These are phyloP conservation scores for Quiscalus mexicanus DNA, from an alignment of 2,113 vertebrate genomes.

Conservation along the genomic window DNA sequence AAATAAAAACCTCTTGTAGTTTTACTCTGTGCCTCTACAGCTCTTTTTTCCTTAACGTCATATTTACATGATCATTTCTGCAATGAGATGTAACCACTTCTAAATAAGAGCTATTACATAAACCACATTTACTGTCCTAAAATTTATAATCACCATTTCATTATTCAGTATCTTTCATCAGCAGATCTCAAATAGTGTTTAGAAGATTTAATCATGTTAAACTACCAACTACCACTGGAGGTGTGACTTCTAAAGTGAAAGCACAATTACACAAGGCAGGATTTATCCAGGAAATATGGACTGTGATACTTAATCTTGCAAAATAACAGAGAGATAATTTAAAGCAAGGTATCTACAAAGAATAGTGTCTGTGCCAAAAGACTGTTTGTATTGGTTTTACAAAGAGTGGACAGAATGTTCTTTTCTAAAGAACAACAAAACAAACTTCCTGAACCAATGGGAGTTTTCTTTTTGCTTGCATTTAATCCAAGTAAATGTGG, in stretches of 20 bases:
- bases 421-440: conserved; percentile 21
- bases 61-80: background rate
- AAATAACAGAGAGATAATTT: conserved; percentile 27
- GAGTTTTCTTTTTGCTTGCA: conserved; percentile 6
- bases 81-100: background rate
- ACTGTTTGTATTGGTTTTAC: conserved; percentile 26
- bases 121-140: background rate
- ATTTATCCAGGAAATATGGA: conserved; percentile 25
- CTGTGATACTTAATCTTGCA: background rate
- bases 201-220: background rate
- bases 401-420: conserved; percentile 39
- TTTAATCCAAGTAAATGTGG: conserved; percentile 6
- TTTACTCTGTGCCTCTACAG: background rate
- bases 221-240: background rate
- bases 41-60: background rate
- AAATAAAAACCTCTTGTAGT: background rate
- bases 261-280: background rate
- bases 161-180: background rate
- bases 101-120: background rate
- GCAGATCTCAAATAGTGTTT: background rate
- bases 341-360: conserved; percentile 41
- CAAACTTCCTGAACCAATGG: conserved; percentile 47
- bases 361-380: background rate
- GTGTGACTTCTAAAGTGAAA: background rate
- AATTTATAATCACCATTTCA: background rate